Conservation (phyloP, 2,888 invertebrate genomes). For the Scrobipalpa atriplicella region DNA sequence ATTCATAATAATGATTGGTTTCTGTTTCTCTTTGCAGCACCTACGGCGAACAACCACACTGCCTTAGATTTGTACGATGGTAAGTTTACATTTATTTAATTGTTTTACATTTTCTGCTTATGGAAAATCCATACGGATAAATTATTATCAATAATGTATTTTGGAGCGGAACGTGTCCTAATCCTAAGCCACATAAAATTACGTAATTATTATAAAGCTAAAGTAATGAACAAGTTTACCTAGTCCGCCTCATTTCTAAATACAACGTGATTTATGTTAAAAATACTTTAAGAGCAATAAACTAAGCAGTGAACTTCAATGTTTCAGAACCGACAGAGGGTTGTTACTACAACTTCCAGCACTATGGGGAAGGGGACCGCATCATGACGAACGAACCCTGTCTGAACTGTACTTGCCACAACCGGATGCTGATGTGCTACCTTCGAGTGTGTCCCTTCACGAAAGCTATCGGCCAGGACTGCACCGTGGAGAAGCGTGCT, state of each 20-base stretch:
- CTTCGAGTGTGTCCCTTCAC: slow-evolving; percentile 96
- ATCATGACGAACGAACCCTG: slow-evolving; percentile 98
- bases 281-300: too few species aligned
- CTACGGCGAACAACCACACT: slow-evolving; percentile 84
- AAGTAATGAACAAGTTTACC: too few species aligned
- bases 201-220: too few species aligned
- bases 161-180: too few species aligned
- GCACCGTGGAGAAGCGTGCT: slow-evolving; percentile 93
- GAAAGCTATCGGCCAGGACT: slow-evolving; percentile 96
- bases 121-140: too few species aligned
- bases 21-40: slow-evolving; percentile 86
- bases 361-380: slow-evolving; percentile 95
- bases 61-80: slow-evolving; percentile 85
- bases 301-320: background rate
- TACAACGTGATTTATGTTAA: too few species aligned
- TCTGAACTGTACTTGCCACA: slow-evolving; percentile 97
- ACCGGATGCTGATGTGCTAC: slow-evolving; percentile 97
- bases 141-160: too few species aligned
- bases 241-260: too few species aligned
- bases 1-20: too few species aligned
- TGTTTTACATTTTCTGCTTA: too few species aligned
- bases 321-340: slow-evolving; percentile 84
- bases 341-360: slow-evolving; percentile 97
- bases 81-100: slow-evolving; percentile 49
- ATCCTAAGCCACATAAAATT: too few species aligned